Evolutionary conservation across 2,113 vertebrate species (phyloP).

Genomic region (Calidris pugnax): DNA sequence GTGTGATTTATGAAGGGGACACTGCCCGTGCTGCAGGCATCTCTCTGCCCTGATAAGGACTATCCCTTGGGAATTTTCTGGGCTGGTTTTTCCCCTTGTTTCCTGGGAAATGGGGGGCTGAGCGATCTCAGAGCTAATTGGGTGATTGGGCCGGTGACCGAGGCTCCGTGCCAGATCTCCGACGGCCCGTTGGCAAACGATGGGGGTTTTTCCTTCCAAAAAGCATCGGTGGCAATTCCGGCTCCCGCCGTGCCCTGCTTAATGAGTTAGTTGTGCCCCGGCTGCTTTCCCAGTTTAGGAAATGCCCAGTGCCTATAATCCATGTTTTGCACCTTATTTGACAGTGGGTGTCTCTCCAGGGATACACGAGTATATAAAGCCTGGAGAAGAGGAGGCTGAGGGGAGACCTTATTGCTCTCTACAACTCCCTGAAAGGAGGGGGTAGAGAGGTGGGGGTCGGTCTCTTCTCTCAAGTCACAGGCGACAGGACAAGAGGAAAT

Average conservation of each 20-base stretch:
- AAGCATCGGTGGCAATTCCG: neutral
- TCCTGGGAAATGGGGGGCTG: neutral
- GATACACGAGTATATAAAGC: rapidly evolving
- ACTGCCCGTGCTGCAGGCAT: rapidly evolving
- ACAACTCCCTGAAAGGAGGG: too few species aligned
- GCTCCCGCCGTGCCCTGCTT: neutral
- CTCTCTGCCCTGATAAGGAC: neutral
- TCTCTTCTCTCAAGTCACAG: too few species aligned
- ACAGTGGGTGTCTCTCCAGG: neutral
- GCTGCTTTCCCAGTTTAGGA: neutral
- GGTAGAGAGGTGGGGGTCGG: too few species aligned
- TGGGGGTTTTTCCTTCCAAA: neutral
- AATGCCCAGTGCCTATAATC: rapidly evolving
- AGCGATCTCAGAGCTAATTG: neutral
- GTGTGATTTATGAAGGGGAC: neutral
- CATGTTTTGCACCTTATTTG: rapidly evolving
- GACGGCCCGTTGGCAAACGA: neutral
- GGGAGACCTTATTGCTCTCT: too few species aligned
- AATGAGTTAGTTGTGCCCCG: neutral
- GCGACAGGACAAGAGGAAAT: too few species aligned
- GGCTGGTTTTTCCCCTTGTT: neutral
- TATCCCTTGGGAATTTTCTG: neutral
- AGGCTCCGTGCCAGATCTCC: neutral
- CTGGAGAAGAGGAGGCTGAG: too few species aligned
- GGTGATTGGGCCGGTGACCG: neutral